phyloP scores from a whole-genome alignment of 2,888 invertebrate genomes.

The Metalampra italica region DNA sequence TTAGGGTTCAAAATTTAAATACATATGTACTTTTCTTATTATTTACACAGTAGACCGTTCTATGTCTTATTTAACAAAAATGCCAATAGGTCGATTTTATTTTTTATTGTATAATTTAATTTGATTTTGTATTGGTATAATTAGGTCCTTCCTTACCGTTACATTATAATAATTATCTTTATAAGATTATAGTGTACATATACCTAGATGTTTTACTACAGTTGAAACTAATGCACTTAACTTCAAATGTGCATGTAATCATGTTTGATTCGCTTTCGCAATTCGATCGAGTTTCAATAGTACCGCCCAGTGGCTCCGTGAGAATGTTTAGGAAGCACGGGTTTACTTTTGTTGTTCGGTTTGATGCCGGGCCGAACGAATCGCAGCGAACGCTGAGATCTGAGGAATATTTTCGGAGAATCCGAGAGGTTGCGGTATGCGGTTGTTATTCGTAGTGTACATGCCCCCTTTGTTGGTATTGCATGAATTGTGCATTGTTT shows the following conservation, averaged over 20 bases:
- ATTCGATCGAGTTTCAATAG: conserved; percentile 12
- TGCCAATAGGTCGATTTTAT: too few species aligned
- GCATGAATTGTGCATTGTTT: not conserved
- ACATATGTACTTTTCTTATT: too few species aligned
- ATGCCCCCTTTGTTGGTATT: not conserved
- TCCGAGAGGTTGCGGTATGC: not conserved
- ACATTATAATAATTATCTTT: too few species aligned
- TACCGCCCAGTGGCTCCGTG: conserved; percentile 8
- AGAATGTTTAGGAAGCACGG: too few species aligned
- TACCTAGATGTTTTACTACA: too few species aligned
- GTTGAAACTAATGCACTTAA: not conserved
- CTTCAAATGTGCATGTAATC: not conserved
- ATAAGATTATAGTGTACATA: too few species aligned
- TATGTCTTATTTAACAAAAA: too few species aligned
- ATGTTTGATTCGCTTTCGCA: conserved; percentile 13
- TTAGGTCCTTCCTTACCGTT: too few species aligned
- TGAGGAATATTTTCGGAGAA: conserved; percentile 21
- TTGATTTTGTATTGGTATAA: too few species aligned
- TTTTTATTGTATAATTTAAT: too few species aligned
- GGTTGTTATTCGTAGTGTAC: not conserved
- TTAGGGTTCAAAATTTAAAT: too few species aligned
- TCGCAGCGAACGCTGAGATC: conserved; percentile 15
- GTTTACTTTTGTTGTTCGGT: not conserved
- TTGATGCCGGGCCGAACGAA: conserved; percentile 22
- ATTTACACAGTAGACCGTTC: too few species aligned